These are phyloP conservation scores for Gadus chalcogrammus DNA, from an alignment of 2,113 vertebrate genomes.

Conservation along the genomic window DNA sequence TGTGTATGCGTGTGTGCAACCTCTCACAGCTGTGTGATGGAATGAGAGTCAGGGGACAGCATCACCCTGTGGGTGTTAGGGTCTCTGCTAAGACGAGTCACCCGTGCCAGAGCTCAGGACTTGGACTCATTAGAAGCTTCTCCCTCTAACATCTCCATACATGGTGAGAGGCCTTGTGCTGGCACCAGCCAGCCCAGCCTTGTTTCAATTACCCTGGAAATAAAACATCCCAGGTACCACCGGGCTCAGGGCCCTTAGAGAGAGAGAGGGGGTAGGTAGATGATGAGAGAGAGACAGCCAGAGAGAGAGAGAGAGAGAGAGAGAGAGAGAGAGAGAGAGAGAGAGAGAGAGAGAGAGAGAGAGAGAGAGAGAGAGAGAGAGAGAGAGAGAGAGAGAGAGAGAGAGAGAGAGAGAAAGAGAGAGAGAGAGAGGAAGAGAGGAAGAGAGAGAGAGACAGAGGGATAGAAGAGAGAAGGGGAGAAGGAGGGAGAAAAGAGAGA, in stretches of 20 bases:
- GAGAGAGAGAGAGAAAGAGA: no score
- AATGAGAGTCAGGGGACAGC: slow-evolving; percentile 65
- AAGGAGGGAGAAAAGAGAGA: no score
- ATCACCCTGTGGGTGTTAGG: slow-evolving; percentile 62
- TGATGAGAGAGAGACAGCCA: neutral
- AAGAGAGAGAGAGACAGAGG: no score
- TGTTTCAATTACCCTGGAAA: slow-evolving; percentile 75
- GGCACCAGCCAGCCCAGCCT: slow-evolving; percentile 63
- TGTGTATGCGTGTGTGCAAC: slow-evolving; percentile 50
- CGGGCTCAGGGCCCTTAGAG: slow-evolving; percentile 55
- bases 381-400: no score
- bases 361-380: no score
- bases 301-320: slow-evolving; percentile 14
- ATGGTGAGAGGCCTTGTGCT: slow-evolving; percentile 70
- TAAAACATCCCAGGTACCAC: slow-evolving; percentile 75
- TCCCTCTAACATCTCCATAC: slow-evolving; percentile 76
- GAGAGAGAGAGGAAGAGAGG: no score
- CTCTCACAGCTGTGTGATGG: slow-evolving; percentile 66
- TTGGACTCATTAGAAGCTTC: slow-evolving; percentile 74
- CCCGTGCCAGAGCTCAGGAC: slow-evolving; percentile 68
- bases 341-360: no score
- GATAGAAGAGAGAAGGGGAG: no score
- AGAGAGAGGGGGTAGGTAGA: no score
- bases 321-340: no score
- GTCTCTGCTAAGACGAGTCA: slow-evolving; percentile 59